These are phyloP conservation scores for Eutolmus rufibarbis DNA, from an alignment of 2,888 invertebrate species.

Conservation along the genomic window DNA sequence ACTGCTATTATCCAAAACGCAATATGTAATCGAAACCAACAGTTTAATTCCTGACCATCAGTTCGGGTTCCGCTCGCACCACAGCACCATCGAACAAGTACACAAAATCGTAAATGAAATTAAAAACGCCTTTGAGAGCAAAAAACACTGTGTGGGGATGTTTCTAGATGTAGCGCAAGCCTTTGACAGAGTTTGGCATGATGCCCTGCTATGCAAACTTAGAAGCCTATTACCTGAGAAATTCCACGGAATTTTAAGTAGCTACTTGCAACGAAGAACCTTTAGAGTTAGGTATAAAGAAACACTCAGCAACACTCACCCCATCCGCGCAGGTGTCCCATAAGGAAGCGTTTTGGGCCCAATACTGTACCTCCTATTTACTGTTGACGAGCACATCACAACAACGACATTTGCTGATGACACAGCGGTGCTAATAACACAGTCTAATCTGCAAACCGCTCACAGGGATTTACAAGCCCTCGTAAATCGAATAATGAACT, in stretches of 20 bases:
- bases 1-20: neutral
- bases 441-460: neutral
- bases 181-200: neutral
- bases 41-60: neutral
- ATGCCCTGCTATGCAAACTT: neutral
- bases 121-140: neutral
- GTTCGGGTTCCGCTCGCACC: neutral
- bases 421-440: neutral
- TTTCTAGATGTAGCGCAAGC: neutral
- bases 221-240: neutral
- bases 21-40: neutral
- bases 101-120: neutral
- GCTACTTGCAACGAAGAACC: neutral
- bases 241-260: neutral
- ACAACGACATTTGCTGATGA: neutral
- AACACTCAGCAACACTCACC: neutral
- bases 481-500: neutral
- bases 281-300: neutral
- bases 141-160: neutral
- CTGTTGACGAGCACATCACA: neutral
- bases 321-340: neutral
- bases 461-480: neutral
- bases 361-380: neutral
- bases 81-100: neutral
- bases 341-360: neutral